Base-by-base conservation (phyloP, 2,888 invertebrate species). In the Vesta saturnalis region DNA sequence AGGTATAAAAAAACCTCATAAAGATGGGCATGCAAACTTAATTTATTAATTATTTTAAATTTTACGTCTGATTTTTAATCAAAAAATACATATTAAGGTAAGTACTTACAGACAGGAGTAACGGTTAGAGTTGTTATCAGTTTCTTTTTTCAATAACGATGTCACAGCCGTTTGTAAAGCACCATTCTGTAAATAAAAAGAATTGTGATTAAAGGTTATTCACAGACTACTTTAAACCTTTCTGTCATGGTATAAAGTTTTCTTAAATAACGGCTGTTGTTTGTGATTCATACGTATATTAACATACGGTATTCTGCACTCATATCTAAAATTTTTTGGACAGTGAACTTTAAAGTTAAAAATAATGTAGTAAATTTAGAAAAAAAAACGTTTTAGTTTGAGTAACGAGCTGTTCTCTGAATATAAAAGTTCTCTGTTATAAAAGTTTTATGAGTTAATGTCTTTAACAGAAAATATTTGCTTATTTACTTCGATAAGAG, bases 101-200 rank as follows among this genome's bases (percentile, higher is more conserved):
- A 8, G n/a, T 84, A 89, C 89, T 89, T 83, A 89, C 89, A 89
- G 82, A 80, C 88, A 89, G 75, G 86, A 83, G 78, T 88, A 89
- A 83, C 84, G 87, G 76, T 86, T 85, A 72, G 86, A 86, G 71
- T 78, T 78, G 59, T 73, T 75, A 68, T 76, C 87, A 0, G 86
- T 86, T 81, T 90, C 90, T 81, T 88, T 90, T 75, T 87, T 86
- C 54, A 91, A 87, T 61, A 92, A 82, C n/a, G 91, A 87, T 64
- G 88, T 86, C 72, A 92, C 87, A 0, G 92, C 92, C 35, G 87
- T 86, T 78, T 91, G 90, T 35, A 92, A 87, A 76, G 78, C 78
- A 69, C 81, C 82, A 67, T 83, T 83, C 83, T 83, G 79, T 43
- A 83, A 83, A 64, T 73, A 73, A 77, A 74, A 23, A 4, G 23